Evolutionary conservation across 1,140 invertebrate genomes (phyloP), one percentile per base, ranked within the genome.

Genomic region (Psix sp.): DNA sequence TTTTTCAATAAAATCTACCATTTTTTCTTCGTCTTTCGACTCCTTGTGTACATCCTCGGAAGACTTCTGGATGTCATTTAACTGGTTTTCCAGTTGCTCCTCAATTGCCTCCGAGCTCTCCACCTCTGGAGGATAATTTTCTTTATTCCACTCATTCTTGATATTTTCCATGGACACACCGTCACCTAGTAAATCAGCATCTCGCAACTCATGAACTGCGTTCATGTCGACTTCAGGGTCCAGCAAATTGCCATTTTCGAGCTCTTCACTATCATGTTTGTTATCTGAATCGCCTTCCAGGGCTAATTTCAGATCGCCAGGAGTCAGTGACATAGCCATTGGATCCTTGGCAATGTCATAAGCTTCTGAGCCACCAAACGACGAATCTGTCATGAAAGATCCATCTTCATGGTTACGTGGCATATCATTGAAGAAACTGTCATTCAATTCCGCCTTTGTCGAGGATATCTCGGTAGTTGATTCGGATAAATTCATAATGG

Each of bases 311-410:
- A 91, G 88, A 70, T 91, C 90, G 54, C 90, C 88, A 35, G 91
- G 91, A 42, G 91, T 91, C 70, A 91, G 90, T 7, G 91, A 92
- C 89, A 91, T 91, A 10, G 90, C 89, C 91, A 93, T 93, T 5
- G 91, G 90, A 84, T 92, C 90, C 60, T 89, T 79, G 0, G 76
- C 45, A 4, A 79, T 80, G 5, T 82, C 78, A 5, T 78, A 77
- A 0, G 49, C 74, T 0, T 81, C 80, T 0, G 73, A 79, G 1
- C 46, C 75, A 0, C 65, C 57, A 17, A 75, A 82, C 0, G 82
- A 84, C 2, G 54, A 59, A 16, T 86, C 84, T 2, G 77, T 51
- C 0, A 14, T 59, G 0, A 67, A 49, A 0, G 79, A 83, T 0
- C 76, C 33, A 2, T 78, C 80, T 0, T 75, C 33, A 2, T 78